phyloP scores from a whole-genome alignment of 2,113 vertebrate species.

The Syngnathus floridae region DNA sequence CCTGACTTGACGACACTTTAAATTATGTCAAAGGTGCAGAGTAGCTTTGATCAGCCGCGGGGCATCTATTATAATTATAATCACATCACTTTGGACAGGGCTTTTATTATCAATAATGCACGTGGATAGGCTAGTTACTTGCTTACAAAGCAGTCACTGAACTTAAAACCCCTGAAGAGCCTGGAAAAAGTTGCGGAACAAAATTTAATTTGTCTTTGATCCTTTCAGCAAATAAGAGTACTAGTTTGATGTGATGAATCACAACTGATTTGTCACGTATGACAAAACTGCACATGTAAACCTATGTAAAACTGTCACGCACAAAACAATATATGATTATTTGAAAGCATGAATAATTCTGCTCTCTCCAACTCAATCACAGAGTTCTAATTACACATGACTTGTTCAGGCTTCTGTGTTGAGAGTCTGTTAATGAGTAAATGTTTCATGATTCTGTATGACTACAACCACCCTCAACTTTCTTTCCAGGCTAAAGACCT shows the following conservation, averaged over 20 bases:
- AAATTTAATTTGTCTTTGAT: constrained; percentile 44
- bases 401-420: constrained; percentile 7
- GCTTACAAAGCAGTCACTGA: constrained; percentile 15
- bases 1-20: constrained; percentile 1
- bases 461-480: constrained; percentile 40
- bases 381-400: constrained; percentile 3
- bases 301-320: background rate
- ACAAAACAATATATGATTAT: background rate
- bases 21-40: constrained; percentile 7
- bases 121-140: constrained; percentile 26
- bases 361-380: constrained; percentile 21
- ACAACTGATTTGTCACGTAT: constrained; percentile 1
- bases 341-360: constrained; percentile 10
- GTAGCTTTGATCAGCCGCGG: constrained; percentile 41
- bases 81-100: constrained; percentile 34
- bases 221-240: constrained; percentile 30
- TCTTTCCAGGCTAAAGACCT: constrained; percentile 56
- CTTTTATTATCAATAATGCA: constrained; percentile 32
- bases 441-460: constrained; percentile 19
- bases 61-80: constrained; percentile 27
- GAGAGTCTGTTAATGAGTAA: constrained; percentile 16
- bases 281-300: background rate
- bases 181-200: constrained; percentile 26
- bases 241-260: constrained; percentile 33
- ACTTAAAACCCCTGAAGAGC: constrained; percentile 18